Evolutionary conservation across 2,797 vertebrate genomes (phyloP), one percentile per base, ranked within the genome.

Genomic region (Anas bernieri): DNA sequence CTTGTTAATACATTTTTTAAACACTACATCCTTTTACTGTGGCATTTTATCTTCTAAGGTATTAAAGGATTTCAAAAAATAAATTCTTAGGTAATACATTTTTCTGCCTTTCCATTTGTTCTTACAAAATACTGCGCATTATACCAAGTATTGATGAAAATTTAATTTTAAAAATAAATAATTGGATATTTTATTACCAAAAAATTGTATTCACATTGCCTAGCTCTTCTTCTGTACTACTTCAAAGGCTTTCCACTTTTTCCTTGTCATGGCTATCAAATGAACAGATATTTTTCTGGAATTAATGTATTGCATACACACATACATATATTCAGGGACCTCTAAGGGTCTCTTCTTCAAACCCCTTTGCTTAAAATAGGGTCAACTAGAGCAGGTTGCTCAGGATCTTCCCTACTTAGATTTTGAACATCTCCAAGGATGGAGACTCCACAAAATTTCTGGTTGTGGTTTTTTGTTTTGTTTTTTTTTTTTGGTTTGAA

Each of bases 111-210:
- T 75, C 23, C 16, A 72, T 46, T 14, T 48, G n/a, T 35, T 69
- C 41, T 62, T 56, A 56, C 5, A 0, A 88, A 92, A 84, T 17
- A 78, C 6, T 50, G 35, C 5, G 12, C 20, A 74, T 22, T 77
- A 55, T 63, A 59, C 78, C 28, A 78, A 55, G 26, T 30, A 75
- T 11, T 33, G 30, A 79, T 46, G 33, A 90, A 81, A 84, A 61
- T 17, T 11, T 30, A 63, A 50, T 76, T 83, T 21, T 33, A 81
- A 90, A 81, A 93, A 75, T 64, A 78, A 92, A 68, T 64, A 84
- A 82, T 1, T 64, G 4, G 18, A 66, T 50, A 75, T 2, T 68
- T 56, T 64, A 67, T 11, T 48, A 68, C 6, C 7, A 83, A 78
- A 78, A 52, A 95, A 75, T 72, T 81, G 17, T 15, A 68, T 68